These are phyloP conservation scores for Centropyge bicolor DNA, from an alignment of 2,797 vertebrate genomes.

Conservation along the genomic window DNA sequence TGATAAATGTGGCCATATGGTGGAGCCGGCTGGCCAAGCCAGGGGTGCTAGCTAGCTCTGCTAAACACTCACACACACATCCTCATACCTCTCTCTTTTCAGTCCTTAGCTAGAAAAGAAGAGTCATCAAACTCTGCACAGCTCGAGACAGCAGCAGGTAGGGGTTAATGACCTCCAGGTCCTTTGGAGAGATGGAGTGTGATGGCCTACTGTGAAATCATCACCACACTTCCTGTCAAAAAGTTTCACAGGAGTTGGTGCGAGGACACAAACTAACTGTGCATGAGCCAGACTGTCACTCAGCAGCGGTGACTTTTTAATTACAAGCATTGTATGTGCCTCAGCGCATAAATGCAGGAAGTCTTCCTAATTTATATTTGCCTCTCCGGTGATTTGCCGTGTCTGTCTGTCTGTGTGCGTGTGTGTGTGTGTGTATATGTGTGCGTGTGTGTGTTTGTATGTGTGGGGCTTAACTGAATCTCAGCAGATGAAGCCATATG, in stretches of 20 bases:
- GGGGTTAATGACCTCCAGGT: constrained; percentile 81
- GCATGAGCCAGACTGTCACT: constrained; percentile 57
- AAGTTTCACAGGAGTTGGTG: constrained; percentile 72
- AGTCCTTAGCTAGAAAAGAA: constrained; percentile 69
- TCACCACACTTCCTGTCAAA: constrained; percentile 71
- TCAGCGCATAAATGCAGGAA: constrained; percentile 71
- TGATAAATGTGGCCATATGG: constrained; percentile 90
- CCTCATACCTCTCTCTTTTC: constrained; percentile 59
- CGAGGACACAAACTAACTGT: constrained; percentile 46
- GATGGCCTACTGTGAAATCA: constrained; percentile 71
- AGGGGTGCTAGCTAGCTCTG: constrained; percentile 79
- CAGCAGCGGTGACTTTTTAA: constrained; percentile 67
- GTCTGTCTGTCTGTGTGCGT: constrained; percentile 12
- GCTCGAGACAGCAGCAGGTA: constrained; percentile 79
- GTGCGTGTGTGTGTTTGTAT: constrained; percentile 9
- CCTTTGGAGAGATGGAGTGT: constrained; percentile 71
- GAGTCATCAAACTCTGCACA: constrained; percentile 76
- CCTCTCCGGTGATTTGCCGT: constrained; percentile 51
- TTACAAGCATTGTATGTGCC: constrained; percentile 67
- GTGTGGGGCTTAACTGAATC: constrained; percentile 66
- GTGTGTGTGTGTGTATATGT: constrained; percentile 19
- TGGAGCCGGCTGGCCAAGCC: constrained; percentile 84
- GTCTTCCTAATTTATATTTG: constrained; percentile 67
- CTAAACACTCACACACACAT: constrained; percentile 50
- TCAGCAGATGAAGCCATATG: constrained; percentile 80